phyloP scores from a whole-genome alignment of 2,888 invertebrate genomes.

The Tuberolachnus salignus region DNA sequence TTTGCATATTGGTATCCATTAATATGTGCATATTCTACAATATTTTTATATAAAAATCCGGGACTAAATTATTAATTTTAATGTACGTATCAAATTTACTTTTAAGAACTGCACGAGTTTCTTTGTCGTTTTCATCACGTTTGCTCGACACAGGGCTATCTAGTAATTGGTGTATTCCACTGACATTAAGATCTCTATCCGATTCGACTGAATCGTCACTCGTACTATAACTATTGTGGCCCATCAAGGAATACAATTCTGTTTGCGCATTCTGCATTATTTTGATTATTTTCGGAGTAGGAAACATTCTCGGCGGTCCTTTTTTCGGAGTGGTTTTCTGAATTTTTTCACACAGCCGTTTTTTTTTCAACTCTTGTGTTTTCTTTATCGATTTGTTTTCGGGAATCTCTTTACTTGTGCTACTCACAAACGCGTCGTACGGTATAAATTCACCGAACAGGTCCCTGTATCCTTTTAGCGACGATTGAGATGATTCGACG shows the following conservation, averaged over 20 bases:
- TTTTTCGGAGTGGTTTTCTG: background rate
- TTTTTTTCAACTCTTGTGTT: background rate
- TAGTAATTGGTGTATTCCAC: slow-evolving; percentile 33
- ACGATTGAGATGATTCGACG: slow-evolving; percentile 14
- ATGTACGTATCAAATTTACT: slow-evolving; percentile 6
- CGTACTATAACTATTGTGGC: slow-evolving; percentile 14
- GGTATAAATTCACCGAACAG: slow-evolving; percentile 46
- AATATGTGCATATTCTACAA: too few species aligned
- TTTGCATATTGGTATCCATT: too few species aligned
- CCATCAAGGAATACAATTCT: slow-evolving; percentile 44
- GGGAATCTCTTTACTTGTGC: background rate
- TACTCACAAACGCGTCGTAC: background rate
- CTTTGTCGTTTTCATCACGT: background rate
- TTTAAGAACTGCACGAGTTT: background rate
- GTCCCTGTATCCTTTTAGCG: slow-evolving; percentile 29
- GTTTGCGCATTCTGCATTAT: slow-evolving; percentile 39
- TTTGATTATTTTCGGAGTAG: slow-evolving; percentile 28
- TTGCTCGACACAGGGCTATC: background rate
- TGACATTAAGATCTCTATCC: slow-evolving; percentile 19
- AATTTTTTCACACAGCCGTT: background rate
- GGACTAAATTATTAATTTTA: too few species aligned
- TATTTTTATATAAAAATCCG: too few species aligned
- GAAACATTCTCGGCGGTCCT: slow-evolving; percentile 4
- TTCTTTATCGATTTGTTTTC: background rate
- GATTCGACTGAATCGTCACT: slow-evolving; percentile 18